A percentile compares a stretch with the other conserved stretches of the same genome.
Conservation (phyloP, 2,888 invertebrate genomes). For the Shargacucullia verbasci region DNA sequence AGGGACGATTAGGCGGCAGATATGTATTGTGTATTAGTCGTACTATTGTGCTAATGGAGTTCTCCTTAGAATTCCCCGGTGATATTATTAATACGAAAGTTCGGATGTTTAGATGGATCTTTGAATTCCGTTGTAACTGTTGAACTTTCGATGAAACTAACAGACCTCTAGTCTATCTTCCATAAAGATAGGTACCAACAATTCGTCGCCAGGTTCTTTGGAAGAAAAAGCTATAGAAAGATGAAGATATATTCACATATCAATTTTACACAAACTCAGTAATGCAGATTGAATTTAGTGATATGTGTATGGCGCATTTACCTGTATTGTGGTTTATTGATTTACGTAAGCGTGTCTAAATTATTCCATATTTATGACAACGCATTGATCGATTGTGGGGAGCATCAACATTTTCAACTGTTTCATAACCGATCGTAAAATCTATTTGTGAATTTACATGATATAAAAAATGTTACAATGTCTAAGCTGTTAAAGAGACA, state of each 20-base stretch:
- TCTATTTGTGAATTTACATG: slow-evolving; percentile 25
- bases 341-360: slow-evolving; percentile 17
- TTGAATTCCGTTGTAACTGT: too few relatives aligned
- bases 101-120: too few relatives aligned
- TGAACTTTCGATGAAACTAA: background rate
- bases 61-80: slow-evolving; percentile 11
- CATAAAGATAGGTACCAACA: too few relatives aligned
- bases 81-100: slow-evolving; percentile 21
- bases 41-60: slow-evolving; percentile 26
- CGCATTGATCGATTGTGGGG: slow-evolving; percentile 32
- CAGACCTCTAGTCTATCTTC: too few relatives aligned
- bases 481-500: background rate
- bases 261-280: too few relatives aligned
- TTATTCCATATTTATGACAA: slow-evolving; percentile 27
- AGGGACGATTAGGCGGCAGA: slow-evolving; percentile 43
- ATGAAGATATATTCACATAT: too few relatives aligned
- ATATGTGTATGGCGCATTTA: too few relatives aligned
- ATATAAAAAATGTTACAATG: background rate
- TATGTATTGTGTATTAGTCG: slow-evolving; percentile 20
- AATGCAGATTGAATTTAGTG: too few relatives aligned
- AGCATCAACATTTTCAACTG: slow-evolving; percentile 35
- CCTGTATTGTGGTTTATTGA: background rate
- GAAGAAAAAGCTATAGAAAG: too few relatives aligned
- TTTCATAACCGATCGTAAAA: slow-evolving; percentile 25
- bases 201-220: too few relatives aligned